These are phyloP conservation scores for Conopomorpha cramerella DNA, from an alignment of 1,140 invertebrate species.

Conservation along the genomic window DNA sequence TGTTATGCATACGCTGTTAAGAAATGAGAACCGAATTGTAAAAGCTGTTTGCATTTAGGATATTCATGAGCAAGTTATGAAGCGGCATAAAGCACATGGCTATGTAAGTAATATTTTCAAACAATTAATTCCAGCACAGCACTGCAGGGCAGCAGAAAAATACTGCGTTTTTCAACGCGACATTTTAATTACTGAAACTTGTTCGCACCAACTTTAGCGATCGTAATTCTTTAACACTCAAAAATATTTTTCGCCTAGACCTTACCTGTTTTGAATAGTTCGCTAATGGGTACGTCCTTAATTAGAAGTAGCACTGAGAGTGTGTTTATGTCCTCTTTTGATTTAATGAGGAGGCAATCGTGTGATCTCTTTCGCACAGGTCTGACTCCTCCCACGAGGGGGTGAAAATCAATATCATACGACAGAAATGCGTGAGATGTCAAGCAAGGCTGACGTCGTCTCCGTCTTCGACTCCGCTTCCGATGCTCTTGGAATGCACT, in stretches of 20 bases:
- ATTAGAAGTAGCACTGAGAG: conserved; percentile 46
- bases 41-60: too few species aligned
- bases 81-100: too few species aligned
- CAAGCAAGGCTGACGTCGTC: conserved; percentile 43
- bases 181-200: conserved; percentile 13
- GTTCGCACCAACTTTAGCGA: conserved; percentile 15
- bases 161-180: too few species aligned
- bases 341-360: conserved; percentile 50
- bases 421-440: conserved; percentile 51
- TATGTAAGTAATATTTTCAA: too few species aligned
- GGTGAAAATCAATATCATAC: conserved; percentile 57
- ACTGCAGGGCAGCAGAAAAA: too few species aligned
- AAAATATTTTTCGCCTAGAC: conserved; percentile 34
- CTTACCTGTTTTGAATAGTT: conserved; percentile 57
- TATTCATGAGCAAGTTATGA: too few species aligned
- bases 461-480: too few species aligned
- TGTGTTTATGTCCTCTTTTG: conserved; percentile 48
- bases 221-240: conserved; percentile 23
- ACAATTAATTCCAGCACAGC: too few species aligned
- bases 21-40: too few species aligned
- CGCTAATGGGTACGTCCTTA: conserved; percentile 57
- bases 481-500: too few species aligned
- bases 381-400: conserved; percentile 46
- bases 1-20: too few species aligned
- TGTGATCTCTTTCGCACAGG: conserved; percentile 50